Evolutionary conservation across 2,888 invertebrate species (phyloP), one percentile per base, ranked within the genome.

Genomic region (Thera obeliscata): DNA sequence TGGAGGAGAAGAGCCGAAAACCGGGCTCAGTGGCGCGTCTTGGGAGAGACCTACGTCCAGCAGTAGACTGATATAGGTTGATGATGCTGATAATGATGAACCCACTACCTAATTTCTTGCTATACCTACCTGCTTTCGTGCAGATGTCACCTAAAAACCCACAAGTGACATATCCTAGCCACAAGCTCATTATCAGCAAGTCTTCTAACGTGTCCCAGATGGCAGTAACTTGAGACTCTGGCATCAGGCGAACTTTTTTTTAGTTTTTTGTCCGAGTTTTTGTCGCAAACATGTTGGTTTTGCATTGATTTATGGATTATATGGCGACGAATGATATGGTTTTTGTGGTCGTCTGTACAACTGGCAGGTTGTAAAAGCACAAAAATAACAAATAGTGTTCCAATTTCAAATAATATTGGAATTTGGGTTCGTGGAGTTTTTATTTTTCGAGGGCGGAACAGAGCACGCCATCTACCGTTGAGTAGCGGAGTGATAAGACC

Each of bases 201-300:
- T n/a, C 48, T 60, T 52, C 36, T 46, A 63, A 66, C 66, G 38
- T 54, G 48, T 11, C 49, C 73, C 77, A 76, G 76, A 77, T 77
- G 77, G 64, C 58, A 6, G 70, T 68, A 73, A 76, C 69, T 52
- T 64, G 70, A 76, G 50, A 64, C 70, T 63, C 48, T 70, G 75
- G 76, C 77, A 73, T 69, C 69, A 76, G 74, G 74, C 70, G 65
- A 56, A 64, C 58, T 76, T 77, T 76, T 77, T 73, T 57, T 55
- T 35, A 6, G 35, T 60, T 76, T 74, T 75, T 75, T 74, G 67
- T 61, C 12, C n/a, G 54, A 49, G n/a, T 66, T 66, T 66, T 71
- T 71, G 58, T 63, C 72, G 69, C 68, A 67, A 71, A 74, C 69
- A 70, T 70, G 70, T 74, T 72, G 68, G 75, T 74, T 77, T 74